Evolutionary conservation across 1,140 invertebrate species (phyloP).

Genomic region (Megathymus violae): DNA sequence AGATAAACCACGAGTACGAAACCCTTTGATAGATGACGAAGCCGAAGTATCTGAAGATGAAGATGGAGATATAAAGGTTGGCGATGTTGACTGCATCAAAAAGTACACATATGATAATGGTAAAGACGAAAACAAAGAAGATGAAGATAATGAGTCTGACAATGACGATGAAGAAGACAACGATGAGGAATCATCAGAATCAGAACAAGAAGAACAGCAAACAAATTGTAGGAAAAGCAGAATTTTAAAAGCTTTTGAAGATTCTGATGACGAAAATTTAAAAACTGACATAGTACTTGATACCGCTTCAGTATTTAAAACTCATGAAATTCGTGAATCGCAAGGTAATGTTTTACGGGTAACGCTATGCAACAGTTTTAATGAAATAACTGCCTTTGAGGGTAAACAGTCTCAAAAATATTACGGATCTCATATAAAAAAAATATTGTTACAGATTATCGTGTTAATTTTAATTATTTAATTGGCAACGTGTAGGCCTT

Average conservation of each 20-base stretch:
- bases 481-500: too few relatives aligned
- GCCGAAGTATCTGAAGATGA: constrained; percentile 77
- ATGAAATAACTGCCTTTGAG: too few relatives aligned
- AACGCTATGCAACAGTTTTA: too few relatives aligned
- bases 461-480: too few relatives aligned
- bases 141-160: constrained; percentile 64
- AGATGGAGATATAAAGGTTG: constrained; percentile 48
- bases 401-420: too few relatives aligned
- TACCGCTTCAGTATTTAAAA: constrained; percentile 23
- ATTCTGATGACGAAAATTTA: constrained; percentile 71
- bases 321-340: constrained; percentile 43
- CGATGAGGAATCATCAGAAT: constrained; percentile 47
- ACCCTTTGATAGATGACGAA: constrained; percentile 75
- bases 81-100: constrained; percentile 53
- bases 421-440: too few relatives aligned
- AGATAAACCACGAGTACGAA: constrained; percentile 68
- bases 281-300: constrained; percentile 17
- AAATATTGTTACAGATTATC: too few relatives aligned
- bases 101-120: constrained; percentile 41
- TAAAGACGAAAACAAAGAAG: constrained; percentile 51
- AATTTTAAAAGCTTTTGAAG: constrained; percentile 71
- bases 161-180: constrained; percentile 48
- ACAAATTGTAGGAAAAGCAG: constrained; percentile 56
- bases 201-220: constrained; percentile 49
- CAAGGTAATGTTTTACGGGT: constrained; percentile 53